Conservation (phyloP, 1,140 invertebrate species). For the Scaptomyza montana region DNA sequence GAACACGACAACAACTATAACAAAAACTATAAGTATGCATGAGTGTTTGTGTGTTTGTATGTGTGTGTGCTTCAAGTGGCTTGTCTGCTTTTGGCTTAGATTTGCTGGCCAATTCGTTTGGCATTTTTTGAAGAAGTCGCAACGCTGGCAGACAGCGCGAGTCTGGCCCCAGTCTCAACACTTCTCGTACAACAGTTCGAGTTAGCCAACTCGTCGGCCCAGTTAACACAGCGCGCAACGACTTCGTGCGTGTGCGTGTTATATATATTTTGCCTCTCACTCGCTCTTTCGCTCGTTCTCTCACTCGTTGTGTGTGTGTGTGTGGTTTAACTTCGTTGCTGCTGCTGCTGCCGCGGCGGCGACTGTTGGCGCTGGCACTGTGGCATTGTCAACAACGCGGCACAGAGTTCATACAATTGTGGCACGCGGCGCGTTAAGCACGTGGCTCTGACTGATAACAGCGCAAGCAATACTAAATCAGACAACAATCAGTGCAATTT, state of each 20-base stretch:
- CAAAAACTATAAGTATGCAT: slow-evolving; percentile 3
- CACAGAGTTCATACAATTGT: slow-evolving; percentile 78
- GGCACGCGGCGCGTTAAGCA: slow-evolving; percentile 80
- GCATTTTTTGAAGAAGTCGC: slow-evolving; percentile 61
- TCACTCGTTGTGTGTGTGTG: neutral
- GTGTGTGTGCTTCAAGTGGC: slow-evolving; percentile 67
- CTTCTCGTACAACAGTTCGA: slow-evolving; percentile 15
- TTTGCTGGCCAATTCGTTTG: slow-evolving; percentile 72
- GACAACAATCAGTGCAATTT: neutral
- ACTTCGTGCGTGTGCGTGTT: slow-evolving; percentile 39
- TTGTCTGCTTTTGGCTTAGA: slow-evolving; percentile 65
- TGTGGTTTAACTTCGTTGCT: slow-evolving; percentile 44
- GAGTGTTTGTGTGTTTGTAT: slow-evolving; percentile 35
- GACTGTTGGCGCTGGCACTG: slow-evolving; percentile 47
- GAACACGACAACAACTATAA: slow-evolving; percentile 51
- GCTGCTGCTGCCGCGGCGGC: slow-evolving; percentile 38
- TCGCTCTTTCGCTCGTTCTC: slow-evolving; percentile 5
- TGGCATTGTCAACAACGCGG: slow-evolving; percentile 74
- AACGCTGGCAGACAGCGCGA: slow-evolving; percentile 47
- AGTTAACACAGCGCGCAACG: slow-evolving; percentile 56
- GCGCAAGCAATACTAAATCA: neutral
- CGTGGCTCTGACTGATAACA: slow-evolving; percentile 77
- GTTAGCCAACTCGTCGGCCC: slow-evolving; percentile 59
- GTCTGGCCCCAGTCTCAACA: slow-evolving; percentile 14
- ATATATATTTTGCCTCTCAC: slow-evolving; percentile 13